Evolutionary conservation across 2,888 invertebrate genomes (phyloP), one percentile per base, ranked within the genome.

Genomic region (Tetragonisca angustula): DNA sequence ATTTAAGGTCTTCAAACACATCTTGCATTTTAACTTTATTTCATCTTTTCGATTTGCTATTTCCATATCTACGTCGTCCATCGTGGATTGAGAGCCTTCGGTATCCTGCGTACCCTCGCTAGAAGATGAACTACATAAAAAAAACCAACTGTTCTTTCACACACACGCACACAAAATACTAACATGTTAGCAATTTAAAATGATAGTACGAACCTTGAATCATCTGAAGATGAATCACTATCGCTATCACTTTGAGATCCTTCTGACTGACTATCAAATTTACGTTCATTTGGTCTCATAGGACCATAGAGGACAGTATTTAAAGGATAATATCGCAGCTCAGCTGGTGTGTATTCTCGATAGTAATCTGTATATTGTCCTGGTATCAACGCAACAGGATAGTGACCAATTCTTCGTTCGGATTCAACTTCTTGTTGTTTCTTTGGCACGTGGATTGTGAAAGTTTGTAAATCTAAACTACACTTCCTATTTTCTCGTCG

Each of bases 311-410:
- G 93, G 84, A 98, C 97, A 15, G 99, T 99, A 94, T 98, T 99
- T 72, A 99, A 94, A 0, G 99, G 99, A 95, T 99, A 97, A 93
- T 98, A 98, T 93, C 98, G 97, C 79, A 99, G 95, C 94, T 99
- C 98, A 21, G 97, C 96, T 11, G 98, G 95, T 2, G 97, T 97
- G 94, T 98, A 99, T 80, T 94, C 91, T 92, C 97, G 96, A 95
- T 97, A 99, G 93, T 96, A 96, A 94, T 99, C 98, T 89, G 98
- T 97, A 95, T 97, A 99, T 95, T 99, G 99, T n/a, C 99, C 99
- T 59, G 99, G 98, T 90, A 99, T 97, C 86, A 99, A 95, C 67
- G 99, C 97, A 84, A 99, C 97, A 32, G 99, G 99, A 95, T 99
- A 99, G 94, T 96, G 94, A 64, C 96, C 96, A 88, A 96, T 96